Evolutionary conservation across 2,888 invertebrate genomes (phyloP).

Genomic region (Resseliella maxima): DNA sequence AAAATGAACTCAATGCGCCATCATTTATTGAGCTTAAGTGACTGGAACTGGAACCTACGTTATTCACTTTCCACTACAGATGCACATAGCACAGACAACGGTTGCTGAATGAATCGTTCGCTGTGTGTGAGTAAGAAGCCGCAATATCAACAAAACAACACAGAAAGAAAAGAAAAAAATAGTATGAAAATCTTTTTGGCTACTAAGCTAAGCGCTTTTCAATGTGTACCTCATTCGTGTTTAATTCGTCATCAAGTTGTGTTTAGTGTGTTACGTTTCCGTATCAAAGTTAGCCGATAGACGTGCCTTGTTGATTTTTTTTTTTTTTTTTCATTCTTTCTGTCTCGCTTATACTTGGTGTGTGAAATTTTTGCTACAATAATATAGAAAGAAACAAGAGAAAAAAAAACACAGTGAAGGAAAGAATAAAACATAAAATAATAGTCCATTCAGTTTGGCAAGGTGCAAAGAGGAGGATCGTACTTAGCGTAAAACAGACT

Average conservation of each 20-base stretch:
- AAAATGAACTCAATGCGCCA: conserved; percentile 51
- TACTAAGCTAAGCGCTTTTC: conserved; percentile 34
- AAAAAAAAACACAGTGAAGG: neutral
- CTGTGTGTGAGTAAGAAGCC: neutral
- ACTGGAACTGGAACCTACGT: conserved; percentile 49
- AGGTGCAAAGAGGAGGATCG: conserved; percentile 13
- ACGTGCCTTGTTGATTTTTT: conserved; percentile 52
- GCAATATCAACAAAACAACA: conserved; percentile 17
- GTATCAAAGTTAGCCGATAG: conserved; percentile 54
- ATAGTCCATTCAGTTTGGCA: conserved; percentile 19
- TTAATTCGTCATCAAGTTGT: conserved; percentile 55
- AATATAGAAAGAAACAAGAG: neutral
- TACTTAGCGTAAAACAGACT: conserved; percentile 9
- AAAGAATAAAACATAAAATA: neutral
- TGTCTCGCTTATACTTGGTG: neutral
- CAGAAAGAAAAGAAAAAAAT: neutral
- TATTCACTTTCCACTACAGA: neutral
- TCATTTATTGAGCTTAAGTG: conserved; percentile 51
- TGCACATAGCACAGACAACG: neutral
- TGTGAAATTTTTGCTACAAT: neutral
- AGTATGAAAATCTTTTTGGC: conserved; percentile 26
- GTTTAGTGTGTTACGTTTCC: conserved; percentile 56
- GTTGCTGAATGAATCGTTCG: neutral
- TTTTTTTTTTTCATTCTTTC: neutral
- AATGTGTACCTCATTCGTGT: conserved; percentile 53